These are phyloP conservation scores for Enoplolaimus lenunculus DNA, from an alignment of 2,888 invertebrate species.

Conservation along the genomic window DNA sequence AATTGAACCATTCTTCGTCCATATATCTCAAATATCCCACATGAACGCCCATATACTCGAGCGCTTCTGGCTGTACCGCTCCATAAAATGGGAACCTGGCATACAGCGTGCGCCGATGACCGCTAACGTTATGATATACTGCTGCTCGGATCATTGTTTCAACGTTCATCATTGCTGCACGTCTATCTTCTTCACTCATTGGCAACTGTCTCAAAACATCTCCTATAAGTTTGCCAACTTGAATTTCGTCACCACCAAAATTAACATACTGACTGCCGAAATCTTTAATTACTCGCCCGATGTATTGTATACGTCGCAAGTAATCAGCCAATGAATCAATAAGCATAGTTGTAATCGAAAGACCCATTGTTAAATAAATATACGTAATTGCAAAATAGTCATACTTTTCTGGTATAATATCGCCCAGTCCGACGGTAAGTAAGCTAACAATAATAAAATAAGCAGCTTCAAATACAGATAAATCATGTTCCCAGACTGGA, in stretches of 20 bases:
- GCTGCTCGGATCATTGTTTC: not conserved
- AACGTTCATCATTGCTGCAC: not conserved
- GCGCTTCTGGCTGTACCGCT: not conserved
- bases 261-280: not conserved
- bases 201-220: not conserved
- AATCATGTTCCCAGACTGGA: not conserved
- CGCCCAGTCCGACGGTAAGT: not conserved
- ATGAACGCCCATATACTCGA: not conserved
- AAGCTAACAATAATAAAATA: slow-evolving; percentile 1
- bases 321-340: not conserved
- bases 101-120: not conserved
- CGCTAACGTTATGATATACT: not conserved
- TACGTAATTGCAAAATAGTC: not conserved
- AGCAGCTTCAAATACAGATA: not conserved
- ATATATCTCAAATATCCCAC: not conserved
- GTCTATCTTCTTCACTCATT: not conserved
- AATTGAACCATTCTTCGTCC: not conserved
- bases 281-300: not conserved
- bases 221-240: not conserved
- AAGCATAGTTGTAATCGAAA: not conserved
- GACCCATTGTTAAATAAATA: not conserved
- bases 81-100: not conserved
- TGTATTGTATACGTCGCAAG: not conserved
- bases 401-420: not conserved
- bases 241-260: not conserved